Base-by-base conservation (phyloP, 2,113 vertebrate species). In the Chlamydotis undulata region DNA sequence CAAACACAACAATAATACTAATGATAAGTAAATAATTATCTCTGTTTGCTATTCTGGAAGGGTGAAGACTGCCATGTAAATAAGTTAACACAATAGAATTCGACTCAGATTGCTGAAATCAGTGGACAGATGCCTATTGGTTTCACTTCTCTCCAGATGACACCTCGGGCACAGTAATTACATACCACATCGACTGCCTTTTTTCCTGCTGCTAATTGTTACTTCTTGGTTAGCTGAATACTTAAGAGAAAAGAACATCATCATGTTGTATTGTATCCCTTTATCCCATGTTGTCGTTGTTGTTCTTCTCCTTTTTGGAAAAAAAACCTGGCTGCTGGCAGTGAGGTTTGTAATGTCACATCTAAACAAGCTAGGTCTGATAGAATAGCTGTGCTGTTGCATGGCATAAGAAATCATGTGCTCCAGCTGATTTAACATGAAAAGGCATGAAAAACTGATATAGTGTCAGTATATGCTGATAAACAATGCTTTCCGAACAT, bases 161-260 rank as follows among this genome's bases (percentile, higher is more conserved):
- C 83, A 37, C 86, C 79, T 45, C 2, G 1, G 65, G 59, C 47
- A 57, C 37, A 10, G 16, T 67, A 83, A 95, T 92, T 90, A 61
- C n/a, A 33, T 39, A 64, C 19, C 75, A 53, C 57, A 60, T 24
- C 70, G 29, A 78, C 50, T 71, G 41, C 53, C 37, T 89, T 69
- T 91, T 25, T n/a, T 89, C 15, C 56, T 78, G 17, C 64, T 78
- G 55, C 35, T 94, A 86, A 74, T 93, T 90, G 64, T 63, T 80
- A 50, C 28, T 61, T 80, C 55, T 60, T 73, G 45, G 9, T 76
- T 90, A 83, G 89, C 28, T 81, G 68, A 73, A 80, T 77, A 6
- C 26, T 69, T 85, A 49, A 61, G 55, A 69, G 39, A 74, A 29
- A 65, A 39, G 12, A 47, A 26, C 3, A 79, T 23, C 4, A 65